Percentiles rank a stretch among this genome's conserved stretches.
Conservation (phyloP, 2,888 invertebrate genomes). For the Heliconius ismenius region DNA sequence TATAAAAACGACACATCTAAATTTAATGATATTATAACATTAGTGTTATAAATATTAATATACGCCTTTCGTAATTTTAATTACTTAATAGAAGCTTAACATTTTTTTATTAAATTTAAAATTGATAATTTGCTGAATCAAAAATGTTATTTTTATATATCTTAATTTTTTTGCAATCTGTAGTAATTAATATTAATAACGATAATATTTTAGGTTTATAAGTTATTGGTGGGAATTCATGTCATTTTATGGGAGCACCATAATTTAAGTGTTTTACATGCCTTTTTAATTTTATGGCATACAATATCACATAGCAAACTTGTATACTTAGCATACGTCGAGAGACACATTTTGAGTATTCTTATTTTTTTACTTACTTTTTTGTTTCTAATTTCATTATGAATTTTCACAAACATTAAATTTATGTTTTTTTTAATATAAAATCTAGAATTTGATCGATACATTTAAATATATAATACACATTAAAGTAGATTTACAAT, state of each 20-base stretch:
- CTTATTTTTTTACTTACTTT: not conserved
- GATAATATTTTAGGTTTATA: not conserved
- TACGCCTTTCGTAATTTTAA: not conserved
- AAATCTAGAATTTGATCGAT: conserved; percentile 13
- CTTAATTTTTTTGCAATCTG: not conserved
- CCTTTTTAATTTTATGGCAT: conserved; percentile 28
- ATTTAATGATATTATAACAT: conserved; percentile 23
- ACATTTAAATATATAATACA: not conserved
- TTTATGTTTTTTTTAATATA: not conserved
- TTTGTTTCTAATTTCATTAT: not conserved
- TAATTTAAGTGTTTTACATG: conserved; percentile 30
- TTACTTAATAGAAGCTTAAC: conserved; percentile 10
- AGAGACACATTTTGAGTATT: conserved; percentile 22
- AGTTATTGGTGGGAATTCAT: conserved; percentile 12
- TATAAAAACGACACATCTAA: conserved; percentile 16
- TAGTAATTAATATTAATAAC: not conserved
- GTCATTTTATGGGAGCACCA: conserved; percentile 26
- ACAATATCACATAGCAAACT: conserved; percentile 30
- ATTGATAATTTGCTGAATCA: not conserved
- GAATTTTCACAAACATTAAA: not conserved
- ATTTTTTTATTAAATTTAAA: not conserved
- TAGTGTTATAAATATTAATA: not conserved
- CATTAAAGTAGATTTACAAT: conserved; percentile 11
- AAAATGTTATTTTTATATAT: conserved; percentile 5
- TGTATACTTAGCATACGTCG: conserved; percentile 16